Conservation (phyloP, 64 coral and sea anemone species). For the Stichodactyla mertensii region DNA sequence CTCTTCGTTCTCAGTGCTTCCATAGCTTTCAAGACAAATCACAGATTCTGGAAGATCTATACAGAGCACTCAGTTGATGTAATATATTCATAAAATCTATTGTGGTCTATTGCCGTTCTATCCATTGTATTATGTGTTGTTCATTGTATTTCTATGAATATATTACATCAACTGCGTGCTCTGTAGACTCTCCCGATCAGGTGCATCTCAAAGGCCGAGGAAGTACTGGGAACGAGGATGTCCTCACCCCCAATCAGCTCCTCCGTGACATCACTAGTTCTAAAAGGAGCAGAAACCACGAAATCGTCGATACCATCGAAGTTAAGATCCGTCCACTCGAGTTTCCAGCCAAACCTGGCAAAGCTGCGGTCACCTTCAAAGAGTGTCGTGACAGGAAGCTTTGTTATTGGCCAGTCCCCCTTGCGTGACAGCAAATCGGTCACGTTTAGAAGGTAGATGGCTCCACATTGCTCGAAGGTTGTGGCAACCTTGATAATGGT, state of each 20-base stretch:
- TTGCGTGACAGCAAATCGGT: conserved; percentile 32
- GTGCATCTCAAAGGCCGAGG: no score
- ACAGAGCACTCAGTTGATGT: no score
- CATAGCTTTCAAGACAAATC: no score
- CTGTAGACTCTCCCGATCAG: no score
- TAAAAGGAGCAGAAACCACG: conserved; percentile 82
- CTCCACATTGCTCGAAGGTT: conserved; percentile 77
- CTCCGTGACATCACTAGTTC: conserved; percentile 76
- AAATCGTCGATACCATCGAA: conserved; percentile 78
- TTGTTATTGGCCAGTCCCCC: conserved; percentile 13
- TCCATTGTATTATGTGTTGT: no score
- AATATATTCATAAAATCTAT: no score
- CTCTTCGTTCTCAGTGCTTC: no score
- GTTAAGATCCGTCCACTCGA: conserved; percentile 63
- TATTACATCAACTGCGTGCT: no score
- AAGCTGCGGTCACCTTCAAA: conserved; percentile 96
- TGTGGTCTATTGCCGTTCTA: no score
- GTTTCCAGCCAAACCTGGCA: conserved; percentile 79
- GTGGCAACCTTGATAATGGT: conserved; percentile 18
- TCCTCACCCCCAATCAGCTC: conserved; percentile 59
- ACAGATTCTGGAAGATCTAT: no score
- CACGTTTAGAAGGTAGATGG: conserved; percentile 60
- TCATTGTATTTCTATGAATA: no score
- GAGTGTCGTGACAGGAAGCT: conserved; percentile 24
- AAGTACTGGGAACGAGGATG: no score